These are phyloP conservation scores for Abrostola tripartita DNA, from an alignment of 2,888 invertebrate genomes.

Conservation along the genomic window DNA sequence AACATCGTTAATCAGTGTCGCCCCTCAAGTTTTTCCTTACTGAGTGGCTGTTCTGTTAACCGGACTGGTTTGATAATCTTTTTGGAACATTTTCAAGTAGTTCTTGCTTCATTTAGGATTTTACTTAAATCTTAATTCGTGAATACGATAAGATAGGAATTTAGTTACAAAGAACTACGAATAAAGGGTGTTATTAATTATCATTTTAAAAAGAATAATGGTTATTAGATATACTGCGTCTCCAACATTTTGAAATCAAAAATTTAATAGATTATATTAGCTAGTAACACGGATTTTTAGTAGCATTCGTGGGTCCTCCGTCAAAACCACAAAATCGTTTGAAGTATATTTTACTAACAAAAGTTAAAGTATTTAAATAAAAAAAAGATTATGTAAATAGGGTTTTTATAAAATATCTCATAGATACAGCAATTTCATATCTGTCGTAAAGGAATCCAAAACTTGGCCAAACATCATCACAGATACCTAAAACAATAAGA, in stretches of 20 bases:
- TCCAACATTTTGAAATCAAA: no score
- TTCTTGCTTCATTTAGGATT: slow-evolving; percentile 5
- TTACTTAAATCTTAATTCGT: no score
- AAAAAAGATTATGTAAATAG: no score
- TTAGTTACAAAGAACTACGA: neutral
- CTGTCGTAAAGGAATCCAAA: neutral
- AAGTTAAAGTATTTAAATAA: no score
- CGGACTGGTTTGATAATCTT: slow-evolving; percentile 34
- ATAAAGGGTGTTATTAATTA: neutral
- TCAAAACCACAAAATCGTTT: no score
- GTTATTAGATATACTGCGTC: no score
- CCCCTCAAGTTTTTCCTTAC: slow-evolving; percentile 28
- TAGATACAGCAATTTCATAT: neutral
- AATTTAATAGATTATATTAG: no score
- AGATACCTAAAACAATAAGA: neutral
- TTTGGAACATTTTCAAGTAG: slow-evolving; percentile 19
- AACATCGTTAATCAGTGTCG: slow-evolving; percentile 52
- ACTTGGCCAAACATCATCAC: neutral
- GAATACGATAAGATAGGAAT: neutral
- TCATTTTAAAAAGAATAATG: no score
- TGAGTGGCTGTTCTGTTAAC: slow-evolving; percentile 28
- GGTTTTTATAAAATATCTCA: no score
- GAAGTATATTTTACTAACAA: no score
- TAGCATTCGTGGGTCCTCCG: no score
- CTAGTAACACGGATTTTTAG: no score